Conservation (phyloP, 2,797 vertebrate genomes). For the Psittacula derbiana region DNA sequence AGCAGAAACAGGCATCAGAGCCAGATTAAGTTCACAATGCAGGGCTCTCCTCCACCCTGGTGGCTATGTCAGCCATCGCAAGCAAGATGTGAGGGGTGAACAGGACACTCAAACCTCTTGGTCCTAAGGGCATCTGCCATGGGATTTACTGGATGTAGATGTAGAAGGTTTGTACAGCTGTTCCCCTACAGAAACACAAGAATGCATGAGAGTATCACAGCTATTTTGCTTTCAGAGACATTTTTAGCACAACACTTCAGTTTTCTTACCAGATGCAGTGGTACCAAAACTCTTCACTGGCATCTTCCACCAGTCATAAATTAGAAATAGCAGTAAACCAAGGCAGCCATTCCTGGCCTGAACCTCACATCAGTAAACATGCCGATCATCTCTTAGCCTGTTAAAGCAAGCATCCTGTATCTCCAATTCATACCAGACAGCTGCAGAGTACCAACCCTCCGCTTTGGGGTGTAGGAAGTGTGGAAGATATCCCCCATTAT, state of each 20-base stretch:
- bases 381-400: neutral
- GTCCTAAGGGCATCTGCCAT: neutral
- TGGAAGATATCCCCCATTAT: neutral
- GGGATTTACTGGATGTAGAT: neutral
- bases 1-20: neutral
- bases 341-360: neutral
- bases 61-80: neutral
- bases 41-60: neutral
- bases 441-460: neutral
- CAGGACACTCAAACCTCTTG: neutral
- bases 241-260: neutral
- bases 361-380: neutral
- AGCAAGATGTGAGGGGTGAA: neutral
- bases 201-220: neutral
- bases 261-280: neutral
- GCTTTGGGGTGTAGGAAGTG: neutral
- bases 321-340: slow-evolving; percentile 5
- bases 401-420: neutral
- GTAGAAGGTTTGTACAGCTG: neutral
- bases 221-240: neutral
- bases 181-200: neutral
- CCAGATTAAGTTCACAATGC: neutral
- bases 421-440: neutral
- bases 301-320: neutral
- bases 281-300: neutral